Evolutionary conservation across 2,888 invertebrate genomes (phyloP).

Genomic region (Monoplex corrugatus): DNA sequence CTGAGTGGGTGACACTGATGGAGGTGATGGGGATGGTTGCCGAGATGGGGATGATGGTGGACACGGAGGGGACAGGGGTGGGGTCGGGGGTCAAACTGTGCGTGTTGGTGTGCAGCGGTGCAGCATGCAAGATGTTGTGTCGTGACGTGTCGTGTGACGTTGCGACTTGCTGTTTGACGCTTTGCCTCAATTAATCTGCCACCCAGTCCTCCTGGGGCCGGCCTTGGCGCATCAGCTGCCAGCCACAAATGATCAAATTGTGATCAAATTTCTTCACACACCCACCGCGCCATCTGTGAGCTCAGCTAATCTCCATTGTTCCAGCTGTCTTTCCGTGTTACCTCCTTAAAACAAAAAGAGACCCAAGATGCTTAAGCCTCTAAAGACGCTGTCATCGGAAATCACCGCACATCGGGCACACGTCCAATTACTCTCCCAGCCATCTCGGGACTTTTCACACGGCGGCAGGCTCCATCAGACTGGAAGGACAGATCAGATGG

Average conservation of each 20-base stretch:
- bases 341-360: not conserved
- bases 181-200: slow-evolving; percentile 39
- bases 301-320: slow-evolving; percentile 51
- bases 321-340: slow-evolving; percentile 21
- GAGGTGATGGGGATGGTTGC: no score
- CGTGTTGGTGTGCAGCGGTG: not conserved
- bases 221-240: slow-evolving; percentile 37
- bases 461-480: not conserved
- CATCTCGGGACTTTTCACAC: not conserved
- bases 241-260: slow-evolving; percentile 56
- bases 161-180: slow-evolving; percentile 40
- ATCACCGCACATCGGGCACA: slow-evolving; percentile 27
- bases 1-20: no score
- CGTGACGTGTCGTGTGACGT: slow-evolving; percentile 29
- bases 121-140: slow-evolving; percentile 23
- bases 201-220: slow-evolving; percentile 4
- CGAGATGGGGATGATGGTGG: not conserved
- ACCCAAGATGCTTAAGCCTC: slow-evolving; percentile 33
- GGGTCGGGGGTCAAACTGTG: not conserved
- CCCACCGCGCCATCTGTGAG: slow-evolving; percentile 51
- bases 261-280: slow-evolving; percentile 52
- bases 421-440: slow-evolving; percentile 20
- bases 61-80: not conserved
- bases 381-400: slow-evolving; percentile 38
- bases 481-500: not conserved